A percentile compares a stretch with the other conserved stretches of the same genome.
Conservation (phyloP, 2,888 invertebrate species). For the Drosophila rellima region DNA sequence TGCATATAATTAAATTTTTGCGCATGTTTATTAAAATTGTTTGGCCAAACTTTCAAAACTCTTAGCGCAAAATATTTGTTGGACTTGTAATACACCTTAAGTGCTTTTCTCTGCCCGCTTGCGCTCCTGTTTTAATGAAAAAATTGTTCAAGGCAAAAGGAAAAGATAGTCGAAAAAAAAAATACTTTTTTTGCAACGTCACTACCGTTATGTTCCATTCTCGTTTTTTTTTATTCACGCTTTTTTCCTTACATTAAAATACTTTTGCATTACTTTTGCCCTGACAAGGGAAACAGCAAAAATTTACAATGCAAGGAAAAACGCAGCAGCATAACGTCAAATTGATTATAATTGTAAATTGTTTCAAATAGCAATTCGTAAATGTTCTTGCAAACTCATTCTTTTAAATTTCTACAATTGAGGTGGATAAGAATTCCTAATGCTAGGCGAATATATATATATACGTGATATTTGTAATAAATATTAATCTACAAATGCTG, state of each 20-base stretch:
- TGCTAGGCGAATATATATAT: no score
- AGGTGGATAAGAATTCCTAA: not conserved
- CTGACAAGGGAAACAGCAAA: slow-evolving; percentile 39
- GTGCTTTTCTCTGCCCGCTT: slow-evolving; percentile 32
- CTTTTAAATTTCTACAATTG: slow-evolving; percentile 1
- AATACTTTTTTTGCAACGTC: slow-evolving; percentile 63
- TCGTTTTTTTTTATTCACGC: slow-evolving; percentile 7
- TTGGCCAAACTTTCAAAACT: slow-evolving; percentile 53
- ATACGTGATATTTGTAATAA: no score
- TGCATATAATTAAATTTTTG: slow-evolving; percentile 79
- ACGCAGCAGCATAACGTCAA: slow-evolving; percentile 46
- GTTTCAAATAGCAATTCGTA: slow-evolving; percentile 33
- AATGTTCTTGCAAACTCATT: slow-evolving; percentile 11
- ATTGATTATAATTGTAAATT: slow-evolving; percentile 80
- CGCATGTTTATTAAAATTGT: slow-evolving; percentile 79
- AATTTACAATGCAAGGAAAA: slow-evolving; percentile 65
- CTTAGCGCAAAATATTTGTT: slow-evolving; percentile 17
- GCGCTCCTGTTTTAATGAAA: slow-evolving; percentile 49
- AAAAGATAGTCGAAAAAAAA: slow-evolving; percentile 61
- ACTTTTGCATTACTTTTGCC: slow-evolving; percentile 56
- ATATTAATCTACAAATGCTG: no score
- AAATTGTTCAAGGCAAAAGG: slow-evolving; percentile 50
- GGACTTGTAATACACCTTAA: slow-evolving; percentile 38
- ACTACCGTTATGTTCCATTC: slow-evolving; percentile 41
- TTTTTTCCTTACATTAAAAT: slow-evolving; percentile 58